Evolutionary conservation across 2,113 vertebrate genomes (phyloP).

Genomic region (Cacatua alba): DNA sequence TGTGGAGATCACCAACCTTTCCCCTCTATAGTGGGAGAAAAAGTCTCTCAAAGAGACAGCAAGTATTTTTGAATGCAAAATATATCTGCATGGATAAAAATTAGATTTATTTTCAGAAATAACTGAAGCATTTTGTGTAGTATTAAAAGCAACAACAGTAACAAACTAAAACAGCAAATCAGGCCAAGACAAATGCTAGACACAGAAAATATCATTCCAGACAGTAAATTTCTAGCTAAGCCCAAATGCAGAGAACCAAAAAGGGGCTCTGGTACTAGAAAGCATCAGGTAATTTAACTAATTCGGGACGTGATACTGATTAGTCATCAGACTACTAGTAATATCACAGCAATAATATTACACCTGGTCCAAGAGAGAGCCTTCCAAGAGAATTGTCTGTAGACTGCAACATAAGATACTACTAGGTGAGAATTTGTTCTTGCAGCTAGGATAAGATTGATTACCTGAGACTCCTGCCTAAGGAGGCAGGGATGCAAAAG

Average conservation of each 20-base stretch:
- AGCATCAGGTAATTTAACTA: background rate
- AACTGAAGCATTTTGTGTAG: background rate
- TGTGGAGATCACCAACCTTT: background rate
- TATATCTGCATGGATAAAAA: background rate
- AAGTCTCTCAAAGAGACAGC: background rate
- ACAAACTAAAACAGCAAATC: background rate
- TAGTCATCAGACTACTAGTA: background rate
- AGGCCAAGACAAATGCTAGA: background rate
- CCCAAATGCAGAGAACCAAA: background rate
- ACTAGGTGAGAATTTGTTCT: background rate
- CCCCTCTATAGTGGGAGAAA: background rate
- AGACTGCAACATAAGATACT: background rate
- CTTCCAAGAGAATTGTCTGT: background rate
- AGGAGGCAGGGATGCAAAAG: background rate
- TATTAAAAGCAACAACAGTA: background rate
- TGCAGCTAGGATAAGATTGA: too few species aligned
- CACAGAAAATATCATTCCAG: background rate
- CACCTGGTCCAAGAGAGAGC: background rate
- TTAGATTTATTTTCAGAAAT: background rate
- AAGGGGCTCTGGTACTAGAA: background rate
- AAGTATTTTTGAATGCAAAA: background rate
- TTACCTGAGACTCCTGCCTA: background rate
- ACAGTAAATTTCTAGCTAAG: background rate
- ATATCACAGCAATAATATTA: background rate
- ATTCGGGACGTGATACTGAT: rapidly evolving